Base-by-base conservation (phyloP, 2,888 invertebrate species). In the Pocota personata region DNA sequence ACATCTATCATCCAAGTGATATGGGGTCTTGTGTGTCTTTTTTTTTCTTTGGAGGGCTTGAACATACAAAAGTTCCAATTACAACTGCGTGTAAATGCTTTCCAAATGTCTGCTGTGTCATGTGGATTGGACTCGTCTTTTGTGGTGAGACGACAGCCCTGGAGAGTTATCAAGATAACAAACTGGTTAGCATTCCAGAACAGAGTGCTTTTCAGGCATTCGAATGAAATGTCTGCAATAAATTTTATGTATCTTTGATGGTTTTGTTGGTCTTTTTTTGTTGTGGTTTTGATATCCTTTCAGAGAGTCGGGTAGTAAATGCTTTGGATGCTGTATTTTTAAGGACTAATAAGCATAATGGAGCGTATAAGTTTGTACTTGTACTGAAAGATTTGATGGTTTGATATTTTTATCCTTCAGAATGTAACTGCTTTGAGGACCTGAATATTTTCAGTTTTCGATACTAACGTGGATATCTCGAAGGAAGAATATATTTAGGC, bases 171-270 rank as follows among this genome's bases (percentile, higher is more conserved):
- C 67, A 67, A 52, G 67, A 67, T 67, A 52, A 40, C 37, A 67
- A n/a, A 67, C 67, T 16, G 67, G 52, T 55, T 55, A 55, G 40
- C 40, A 40, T 52, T 52, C 37, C 24, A 5, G 21, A 66, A 8
- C 27, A 60, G 24, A 40, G 7, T 64, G 48, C 21, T 66, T 24
- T 16, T 35, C n/a, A 21, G 48, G 37, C 50, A 12, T 24, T 10
- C 8, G 12, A 16, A 52, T 10, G 27, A 37, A 37, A 24, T 24
- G 50, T 10, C 35, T 10, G 37, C 40, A 52, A 69, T 69, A 55
- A 69, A 69, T 69, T 66, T 32, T 48, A 66, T 67, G 67, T 52
- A 67, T 52, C 67, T 67, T 10, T 69, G 55, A 69, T 40, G 69
- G 30, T 43, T 69, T 24, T 32, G 35, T 19, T 14, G 16, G 2